phyloP scores from a whole-genome alignment of 2,797 vertebrate species.

The Trachops cirrhosus region DNA sequence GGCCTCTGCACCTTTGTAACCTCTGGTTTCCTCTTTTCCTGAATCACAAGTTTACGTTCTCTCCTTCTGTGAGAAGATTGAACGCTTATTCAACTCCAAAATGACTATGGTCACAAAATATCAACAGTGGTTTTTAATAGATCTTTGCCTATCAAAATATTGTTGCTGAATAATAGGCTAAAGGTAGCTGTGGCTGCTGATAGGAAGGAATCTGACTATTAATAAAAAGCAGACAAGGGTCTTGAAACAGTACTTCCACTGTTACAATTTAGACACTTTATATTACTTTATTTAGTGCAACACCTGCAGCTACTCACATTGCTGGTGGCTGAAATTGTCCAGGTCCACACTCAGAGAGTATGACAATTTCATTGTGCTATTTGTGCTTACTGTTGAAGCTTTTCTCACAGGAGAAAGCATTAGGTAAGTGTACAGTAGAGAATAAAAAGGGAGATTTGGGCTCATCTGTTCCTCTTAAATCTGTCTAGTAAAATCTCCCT shows the following conservation, averaged over 20 bases:
- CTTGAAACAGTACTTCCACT: constrained; percentile 87
- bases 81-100: constrained; percentile 85
- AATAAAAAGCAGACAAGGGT: constrained; percentile 89
- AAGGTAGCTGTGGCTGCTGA: constrained; percentile 84
- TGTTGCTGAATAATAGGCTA: constrained; percentile 84
- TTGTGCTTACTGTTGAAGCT: constrained; percentile 82
- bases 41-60: constrained; percentile 88
- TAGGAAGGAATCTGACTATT: constrained; percentile 88
- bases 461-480: constrained; percentile 67
- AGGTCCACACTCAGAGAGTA: constrained; percentile 80
- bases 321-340: constrained; percentile 86
- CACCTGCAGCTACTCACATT: constrained; percentile 87
- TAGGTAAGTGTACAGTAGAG: constrained; percentile 71
- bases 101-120: constrained; percentile 85
- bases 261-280: constrained; percentile 88
- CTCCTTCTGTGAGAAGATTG: constrained; percentile 87
- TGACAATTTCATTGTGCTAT: constrained; percentile 83
- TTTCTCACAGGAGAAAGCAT: constrained; percentile 61
- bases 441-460: constrained; percentile 58
- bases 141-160: constrained; percentile 88
- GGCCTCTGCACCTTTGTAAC: constrained; percentile 90
- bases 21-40: constrained; percentile 89
- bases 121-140: constrained; percentile 86
- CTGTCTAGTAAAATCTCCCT: constrained; percentile 72
- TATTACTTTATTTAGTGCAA: constrained; percentile 88